Evolutionary conservation across 1,140 invertebrate genomes (phyloP).

Genomic region (Pogonomyrmex californicus): DNA sequence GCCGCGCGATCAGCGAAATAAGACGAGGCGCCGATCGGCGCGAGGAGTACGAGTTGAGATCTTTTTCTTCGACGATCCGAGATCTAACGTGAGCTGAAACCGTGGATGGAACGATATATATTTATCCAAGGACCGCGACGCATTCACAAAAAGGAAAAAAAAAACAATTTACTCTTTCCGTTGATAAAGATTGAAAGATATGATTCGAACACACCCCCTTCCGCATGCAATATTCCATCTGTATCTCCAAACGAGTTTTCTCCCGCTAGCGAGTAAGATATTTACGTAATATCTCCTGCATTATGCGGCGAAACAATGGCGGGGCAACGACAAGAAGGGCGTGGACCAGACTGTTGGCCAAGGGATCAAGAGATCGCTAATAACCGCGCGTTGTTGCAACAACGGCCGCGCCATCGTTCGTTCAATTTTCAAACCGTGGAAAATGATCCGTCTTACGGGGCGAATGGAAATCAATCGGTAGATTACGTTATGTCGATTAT

Average conservation of each 20-base stretch:
- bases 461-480: background rate
- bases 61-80: background rate
- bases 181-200: background rate
- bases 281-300: constrained; percentile 46
- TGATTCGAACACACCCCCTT: background rate
- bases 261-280: constrained; percentile 1
- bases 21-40: constrained; percentile 53
- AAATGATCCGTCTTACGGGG: background rate
- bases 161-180: background rate
- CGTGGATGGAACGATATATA: background rate
- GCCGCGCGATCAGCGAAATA: constrained; percentile 74
- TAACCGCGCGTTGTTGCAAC: constrained; percentile 61
- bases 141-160: background rate
- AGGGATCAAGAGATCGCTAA: constrained; percentile 60
- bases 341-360: constrained; percentile 45
- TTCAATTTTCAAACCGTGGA: constrained; percentile 10
- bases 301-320: constrained; percentile 38
- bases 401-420: background rate
- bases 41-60: background rate
- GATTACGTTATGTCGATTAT: constrained; percentile 1
- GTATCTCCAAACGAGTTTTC: background rate
- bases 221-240: background rate
- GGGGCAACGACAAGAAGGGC: constrained; percentile 26
- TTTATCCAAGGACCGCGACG: background rate
- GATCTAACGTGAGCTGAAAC: background rate